phyloP scores from a whole-genome alignment of 2,113 vertebrate genomes.

The Vidua macroura region DNA sequence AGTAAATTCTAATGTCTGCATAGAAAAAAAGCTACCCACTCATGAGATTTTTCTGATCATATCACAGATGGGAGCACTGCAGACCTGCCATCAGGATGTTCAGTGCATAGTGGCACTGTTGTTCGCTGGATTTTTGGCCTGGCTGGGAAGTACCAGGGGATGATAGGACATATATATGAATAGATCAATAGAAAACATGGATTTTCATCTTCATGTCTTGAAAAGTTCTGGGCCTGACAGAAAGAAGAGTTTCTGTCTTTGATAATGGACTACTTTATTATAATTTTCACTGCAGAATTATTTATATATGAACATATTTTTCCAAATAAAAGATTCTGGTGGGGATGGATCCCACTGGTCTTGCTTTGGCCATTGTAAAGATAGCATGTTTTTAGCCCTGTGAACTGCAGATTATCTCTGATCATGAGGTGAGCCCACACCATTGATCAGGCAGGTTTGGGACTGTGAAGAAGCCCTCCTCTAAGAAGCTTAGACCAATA shows the following conservation, averaged over 20 bases:
- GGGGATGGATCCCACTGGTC: not conserved
- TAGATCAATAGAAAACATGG: not conserved
- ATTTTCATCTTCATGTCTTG: not conserved
- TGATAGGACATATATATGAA: not conserved
- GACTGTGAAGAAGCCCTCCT: not conserved
- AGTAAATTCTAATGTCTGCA: conserved; percentile 8
- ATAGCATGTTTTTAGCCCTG: not conserved
- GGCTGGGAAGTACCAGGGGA: not conserved
- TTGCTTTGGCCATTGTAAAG: not conserved
- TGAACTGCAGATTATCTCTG: not conserved
- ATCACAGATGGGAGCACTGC: not conserved
- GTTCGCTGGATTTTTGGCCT: not conserved
- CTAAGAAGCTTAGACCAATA: not conserved
- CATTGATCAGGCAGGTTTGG: not conserved
- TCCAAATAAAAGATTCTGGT: not conserved
- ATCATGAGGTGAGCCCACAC: not conserved
- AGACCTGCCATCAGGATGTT: not conserved
- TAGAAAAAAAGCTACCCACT: not conserved
- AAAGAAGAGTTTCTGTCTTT: not conserved
- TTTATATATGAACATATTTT: not conserved
- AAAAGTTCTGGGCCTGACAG: not conserved
- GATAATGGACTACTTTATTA: not conserved
- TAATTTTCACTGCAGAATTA: not conserved
- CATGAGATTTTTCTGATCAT: not conserved
- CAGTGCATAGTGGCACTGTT: not conserved